Percentiles rank a stretch among this genome's conserved stretches.
Conservation (phyloP, 2,113 vertebrate species). For the Peromyscus polionotus region DNA sequence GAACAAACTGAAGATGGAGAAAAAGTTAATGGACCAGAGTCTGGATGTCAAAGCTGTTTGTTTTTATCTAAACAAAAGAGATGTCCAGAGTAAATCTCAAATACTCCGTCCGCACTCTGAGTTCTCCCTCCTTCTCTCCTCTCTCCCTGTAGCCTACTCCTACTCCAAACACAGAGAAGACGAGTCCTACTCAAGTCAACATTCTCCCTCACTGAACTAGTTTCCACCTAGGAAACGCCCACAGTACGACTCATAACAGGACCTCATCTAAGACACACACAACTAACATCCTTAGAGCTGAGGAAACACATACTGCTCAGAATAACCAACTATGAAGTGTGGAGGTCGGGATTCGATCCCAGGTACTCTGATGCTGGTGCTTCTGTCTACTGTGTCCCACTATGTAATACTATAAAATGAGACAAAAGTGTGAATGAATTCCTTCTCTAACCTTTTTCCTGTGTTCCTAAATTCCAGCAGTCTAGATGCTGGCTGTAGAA, state of each 20-base stretch:
- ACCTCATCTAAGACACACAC: not conserved
- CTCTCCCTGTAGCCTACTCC: not conserved
- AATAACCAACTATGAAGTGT: not conserved
- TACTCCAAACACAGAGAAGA: not conserved
- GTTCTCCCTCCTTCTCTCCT: not conserved
- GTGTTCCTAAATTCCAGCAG: not conserved
- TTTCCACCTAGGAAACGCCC: not conserved
- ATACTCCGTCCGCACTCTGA: not conserved
- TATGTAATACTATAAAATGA: not conserved
- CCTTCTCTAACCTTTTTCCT: not conserved
- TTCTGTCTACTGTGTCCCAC: not conserved
- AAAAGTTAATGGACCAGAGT: not conserved
- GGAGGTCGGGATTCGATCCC: not conserved
- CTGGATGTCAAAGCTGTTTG: not conserved
- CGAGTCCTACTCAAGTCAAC: not conserved
- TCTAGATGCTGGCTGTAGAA: slow-evolving; percentile 1
- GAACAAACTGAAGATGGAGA: not conserved
- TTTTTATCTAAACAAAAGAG: slow-evolving; percentile 21
- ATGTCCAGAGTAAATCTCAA: not conserved
- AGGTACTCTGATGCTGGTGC: not conserved
- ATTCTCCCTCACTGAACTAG: not conserved
- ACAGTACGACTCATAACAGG: not conserved
- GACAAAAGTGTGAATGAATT: slow-evolving; percentile 3
- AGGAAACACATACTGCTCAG: slow-evolving; percentile 24
- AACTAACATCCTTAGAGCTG: not conserved